These are phyloP conservation scores for Trimorus sp. DNA, from an alignment of 2,888 invertebrate genomes.

Conservation along the genomic window DNA sequence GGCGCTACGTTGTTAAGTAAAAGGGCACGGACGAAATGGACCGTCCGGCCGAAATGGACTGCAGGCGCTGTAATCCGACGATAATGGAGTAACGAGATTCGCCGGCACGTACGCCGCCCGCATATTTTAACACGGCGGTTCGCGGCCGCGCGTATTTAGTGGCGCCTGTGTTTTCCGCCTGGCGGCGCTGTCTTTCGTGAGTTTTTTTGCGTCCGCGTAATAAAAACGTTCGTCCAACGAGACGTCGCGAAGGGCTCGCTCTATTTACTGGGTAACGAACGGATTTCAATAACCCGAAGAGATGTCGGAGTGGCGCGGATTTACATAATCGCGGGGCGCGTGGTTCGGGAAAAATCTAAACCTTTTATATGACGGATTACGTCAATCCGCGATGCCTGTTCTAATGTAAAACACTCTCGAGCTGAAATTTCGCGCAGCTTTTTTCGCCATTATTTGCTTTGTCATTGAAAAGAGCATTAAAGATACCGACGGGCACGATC, in stretches of 20 bases:
- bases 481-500: not conserved
- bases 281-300: conserved; percentile 26
- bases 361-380: conserved; percentile 43
- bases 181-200: too few species aligned
- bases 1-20: conserved; percentile 70
- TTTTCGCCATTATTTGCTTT: conserved; percentile 16
- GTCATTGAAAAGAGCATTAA: conserved; percentile 23
- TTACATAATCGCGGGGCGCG: conserved; percentile 36
- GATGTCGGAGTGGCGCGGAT: conserved; percentile 9
- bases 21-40: conserved; percentile 33
- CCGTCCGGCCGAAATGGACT: conserved; percentile 69
- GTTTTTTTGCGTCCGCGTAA: too few species aligned
- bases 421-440: conserved; percentile 6
- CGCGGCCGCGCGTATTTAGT: not conserved
- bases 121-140: conserved; percentile 78
- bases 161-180: not conserved
- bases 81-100: conserved; percentile 80
- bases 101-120: conserved; percentile 77
- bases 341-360: conserved; percentile 41
- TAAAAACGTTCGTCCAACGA: too few species aligned
- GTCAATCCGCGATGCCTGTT: conserved; percentile 37
- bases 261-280: not conserved
- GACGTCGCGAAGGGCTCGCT: too few species aligned
- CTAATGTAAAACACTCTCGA: conserved; percentile 38
- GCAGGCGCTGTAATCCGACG: conserved; percentile 78